These are phyloP conservation scores for Lucilia cuprina DNA, from an alignment of 1,140 invertebrate genomes.

Conservation along the genomic window DNA sequence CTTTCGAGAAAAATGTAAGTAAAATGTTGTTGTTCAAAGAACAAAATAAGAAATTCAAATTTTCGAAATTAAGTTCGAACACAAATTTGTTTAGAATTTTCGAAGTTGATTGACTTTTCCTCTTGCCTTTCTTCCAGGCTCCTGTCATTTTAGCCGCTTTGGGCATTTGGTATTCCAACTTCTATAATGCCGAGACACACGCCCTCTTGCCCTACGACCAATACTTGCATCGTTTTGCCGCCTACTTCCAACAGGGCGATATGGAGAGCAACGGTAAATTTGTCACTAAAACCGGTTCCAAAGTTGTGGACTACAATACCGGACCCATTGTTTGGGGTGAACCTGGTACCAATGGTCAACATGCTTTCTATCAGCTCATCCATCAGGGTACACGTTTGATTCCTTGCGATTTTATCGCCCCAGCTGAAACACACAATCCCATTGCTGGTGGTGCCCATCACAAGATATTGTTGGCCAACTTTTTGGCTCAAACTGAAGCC, in stretches of 20 bases:
- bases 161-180: conserved; percentile 97
- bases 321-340: conserved; percentile 97
- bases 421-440: conserved; percentile 92
- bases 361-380: conserved; percentile 97
- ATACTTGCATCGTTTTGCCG: conserved; percentile 97
- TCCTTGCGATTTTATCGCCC: conserved; percentile 97
- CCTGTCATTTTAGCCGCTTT: conserved; percentile 93
- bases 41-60: too few relatives aligned
- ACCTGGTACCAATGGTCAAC: conserved; percentile 99
- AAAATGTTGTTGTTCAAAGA: background rate
- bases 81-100: too few relatives aligned
- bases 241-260: conserved; percentile 99
- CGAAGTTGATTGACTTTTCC: too few relatives aligned
- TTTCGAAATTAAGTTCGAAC: background rate
- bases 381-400: conserved; percentile 82
- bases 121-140: conserved; percentile 78
- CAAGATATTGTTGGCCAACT: conserved; percentile 95
- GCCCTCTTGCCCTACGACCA: conserved; percentile 98
- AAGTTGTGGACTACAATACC: conserved; percentile 80
- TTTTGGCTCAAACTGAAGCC: conserved; percentile 98
- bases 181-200: conserved; percentile 94
- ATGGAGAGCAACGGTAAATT: conserved; percentile 99
- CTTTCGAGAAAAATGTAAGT: conserved; percentile 93
- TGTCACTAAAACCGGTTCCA: conserved; percentile 77
- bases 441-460: conserved; percentile 79